A percentile compares a stretch with the other conserved stretches of the same genome.
Conservation (phyloP, 2,888 invertebrate genomes). For the Ophion slaviceki region DNA sequence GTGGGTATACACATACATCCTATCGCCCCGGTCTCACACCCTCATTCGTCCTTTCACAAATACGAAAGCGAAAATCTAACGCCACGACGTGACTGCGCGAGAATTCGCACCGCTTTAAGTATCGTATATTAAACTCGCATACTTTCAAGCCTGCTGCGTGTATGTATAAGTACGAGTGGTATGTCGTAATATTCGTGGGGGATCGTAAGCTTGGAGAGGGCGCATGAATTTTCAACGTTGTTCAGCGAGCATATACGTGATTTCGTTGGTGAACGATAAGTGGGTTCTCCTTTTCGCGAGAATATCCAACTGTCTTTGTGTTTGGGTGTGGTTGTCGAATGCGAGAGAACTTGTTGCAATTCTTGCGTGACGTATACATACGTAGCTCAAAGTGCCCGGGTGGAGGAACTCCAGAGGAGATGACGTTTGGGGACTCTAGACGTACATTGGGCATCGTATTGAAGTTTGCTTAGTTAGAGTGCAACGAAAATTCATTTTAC, state of each 20-base stretch:
- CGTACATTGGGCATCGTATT: no score
- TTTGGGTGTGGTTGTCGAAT: no score
- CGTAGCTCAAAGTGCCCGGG: no score
- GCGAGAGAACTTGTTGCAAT: no score
- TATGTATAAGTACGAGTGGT: neutral
- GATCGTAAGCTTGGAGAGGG: neutral
- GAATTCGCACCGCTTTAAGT: neutral
- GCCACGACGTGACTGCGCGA: neutral
- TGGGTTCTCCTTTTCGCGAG: neutral
- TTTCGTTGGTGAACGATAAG: neutral
- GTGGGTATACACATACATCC: slow-evolving; percentile 20
- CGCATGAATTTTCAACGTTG: neutral
- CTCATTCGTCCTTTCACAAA: slow-evolving; percentile 59
- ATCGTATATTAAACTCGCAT: neutral
- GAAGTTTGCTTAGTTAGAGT: no score
- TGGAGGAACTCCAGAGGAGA: no score
- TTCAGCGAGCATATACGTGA: neutral
- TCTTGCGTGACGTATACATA: no score
- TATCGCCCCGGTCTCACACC: neutral
- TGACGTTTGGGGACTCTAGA: no score
- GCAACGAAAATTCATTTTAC: no score
- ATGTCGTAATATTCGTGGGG: neutral
- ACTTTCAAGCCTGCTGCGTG: neutral
- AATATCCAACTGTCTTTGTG: neutral
- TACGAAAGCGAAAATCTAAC: slow-evolving; percentile 43